A percentile compares a stretch with the other conserved stretches of the same genome.
Conservation (phyloP, 2,797 vertebrate species). For the Steatocranus sp. region DNA sequence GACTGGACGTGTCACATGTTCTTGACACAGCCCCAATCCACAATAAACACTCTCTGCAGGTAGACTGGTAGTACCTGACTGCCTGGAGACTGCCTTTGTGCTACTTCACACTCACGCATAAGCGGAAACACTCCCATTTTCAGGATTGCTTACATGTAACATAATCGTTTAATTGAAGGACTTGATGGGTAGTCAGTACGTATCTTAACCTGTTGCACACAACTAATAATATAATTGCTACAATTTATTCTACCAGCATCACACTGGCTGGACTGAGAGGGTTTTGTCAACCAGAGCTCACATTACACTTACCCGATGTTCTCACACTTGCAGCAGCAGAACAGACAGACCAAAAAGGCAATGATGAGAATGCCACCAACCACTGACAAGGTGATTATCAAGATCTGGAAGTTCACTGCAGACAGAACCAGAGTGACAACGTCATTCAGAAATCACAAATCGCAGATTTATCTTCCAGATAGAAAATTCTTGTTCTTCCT, state of each 20-base stretch:
- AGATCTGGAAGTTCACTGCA: conserved; percentile 90
- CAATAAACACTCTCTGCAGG: neutral
- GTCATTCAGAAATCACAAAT: neutral
- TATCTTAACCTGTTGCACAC: neutral
- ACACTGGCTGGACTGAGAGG: neutral
- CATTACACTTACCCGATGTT: conserved; percentile 77
- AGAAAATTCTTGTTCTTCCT: neutral
- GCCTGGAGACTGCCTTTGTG: neutral
- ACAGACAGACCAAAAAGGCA: conserved; percentile 80
- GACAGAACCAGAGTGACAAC: neutral
- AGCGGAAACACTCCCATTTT: neutral
- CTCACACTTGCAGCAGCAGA: conserved; percentile 88
- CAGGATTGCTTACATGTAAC: neutral
- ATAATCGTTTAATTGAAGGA: neutral
- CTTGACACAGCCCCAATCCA: neutral
- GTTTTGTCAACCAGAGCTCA: neutral
- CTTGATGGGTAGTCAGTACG: neutral
- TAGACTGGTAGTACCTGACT: neutral
- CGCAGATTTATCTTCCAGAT: neutral
- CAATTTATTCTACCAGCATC: neutral
- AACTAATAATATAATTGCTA: neutral
- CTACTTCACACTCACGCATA: neutral
- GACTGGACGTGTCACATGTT: neutral
- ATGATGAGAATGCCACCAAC: conserved; percentile 80
- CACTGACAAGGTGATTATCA: conserved; percentile 89